phyloP scores from a whole-genome alignment of 2,888 invertebrate genomes.

The Anodontia alba region DNA sequence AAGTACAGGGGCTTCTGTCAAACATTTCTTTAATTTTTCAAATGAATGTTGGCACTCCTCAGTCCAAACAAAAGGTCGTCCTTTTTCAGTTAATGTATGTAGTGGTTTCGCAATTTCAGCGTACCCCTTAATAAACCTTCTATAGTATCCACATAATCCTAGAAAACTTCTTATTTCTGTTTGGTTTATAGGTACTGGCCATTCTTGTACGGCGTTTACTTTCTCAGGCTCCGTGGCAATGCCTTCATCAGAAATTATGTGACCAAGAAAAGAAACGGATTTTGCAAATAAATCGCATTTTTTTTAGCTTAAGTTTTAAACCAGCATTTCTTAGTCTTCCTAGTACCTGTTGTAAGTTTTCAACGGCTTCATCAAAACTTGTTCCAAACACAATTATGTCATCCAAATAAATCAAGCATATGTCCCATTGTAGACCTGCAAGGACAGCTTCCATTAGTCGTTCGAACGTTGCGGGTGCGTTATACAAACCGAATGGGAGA shows the following conservation, averaged over 20 bases:
- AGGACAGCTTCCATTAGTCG: constrained; percentile 40
- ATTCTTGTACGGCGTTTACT: too few species aligned
- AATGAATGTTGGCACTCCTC: constrained; percentile 22
- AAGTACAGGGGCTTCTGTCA: constrained; percentile 24
- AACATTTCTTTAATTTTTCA: constrained; percentile 16
- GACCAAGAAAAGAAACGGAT: constrained; percentile 41
- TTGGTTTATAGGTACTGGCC: constrained; percentile 17
- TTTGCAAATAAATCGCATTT: too few species aligned
- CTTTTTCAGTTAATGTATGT: constrained; percentile 26
- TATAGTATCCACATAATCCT: constrained; percentile 37
- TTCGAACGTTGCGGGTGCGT: constrained; percentile 48
- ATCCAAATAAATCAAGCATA: constrained; percentile 42
- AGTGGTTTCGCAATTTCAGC: too few species aligned
- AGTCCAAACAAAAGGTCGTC: constrained; percentile 20
- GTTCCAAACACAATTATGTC: constrained; percentile 30
- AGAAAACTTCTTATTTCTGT: constrained; percentile 34
- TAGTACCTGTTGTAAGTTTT: constrained; percentile 35
- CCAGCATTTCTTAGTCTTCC: constrained; percentile 34
- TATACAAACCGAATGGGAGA: constrained; percentile 46
- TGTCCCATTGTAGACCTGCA: constrained; percentile 28
- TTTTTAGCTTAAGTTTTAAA: constrained; percentile 48
- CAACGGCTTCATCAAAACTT: constrained; percentile 33
- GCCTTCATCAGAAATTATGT: constrained; percentile 29
- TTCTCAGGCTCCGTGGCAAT: constrained; percentile 32
- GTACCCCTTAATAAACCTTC: constrained; percentile 34